Base-by-base conservation (phyloP, 2,888 invertebrate species). In the Odontocerum albicorne region DNA sequence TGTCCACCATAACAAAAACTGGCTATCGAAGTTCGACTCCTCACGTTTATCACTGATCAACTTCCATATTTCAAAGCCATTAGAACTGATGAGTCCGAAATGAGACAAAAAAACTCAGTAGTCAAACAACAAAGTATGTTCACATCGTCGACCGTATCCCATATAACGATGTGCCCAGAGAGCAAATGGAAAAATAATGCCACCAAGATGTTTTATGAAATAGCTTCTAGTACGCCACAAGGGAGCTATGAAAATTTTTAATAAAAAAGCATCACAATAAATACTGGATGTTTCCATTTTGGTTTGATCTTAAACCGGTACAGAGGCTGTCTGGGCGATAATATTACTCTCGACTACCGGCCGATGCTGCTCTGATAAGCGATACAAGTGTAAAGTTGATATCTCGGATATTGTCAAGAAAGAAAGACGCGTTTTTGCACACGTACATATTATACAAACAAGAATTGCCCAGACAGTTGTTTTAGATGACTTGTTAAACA, bases 341-440 rank as follows among this genome's bases (percentile, higher is more conserved):
- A 33, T 46, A 35, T 21, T 46, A 35, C 47, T 17, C 17, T 15
- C 16, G 52, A 38, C 22, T 32, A 21, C 38, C 44, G 52, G 46
- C 45, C 45, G 57, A 57, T 57, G 40, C 47, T 49, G 57, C 40
- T 33, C 47, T 22, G 57, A 57, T 57, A 57, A 57, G 47, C 22
- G 31, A 21, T 31, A 57, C 57, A 57, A 52, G 57, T 57, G 57
- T 57, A 52, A 56, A 47, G 38, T 43, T 52, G 47, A 54, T 54
- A 55, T 49, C 53, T 53, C 38, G 49, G 49, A 49, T 49, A 55
- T 49, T 49, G 54, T 55, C 27, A 43, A 42, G 40, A 36, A 49
- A 47, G 49, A 43, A 43, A 49, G 20, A 43, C 54, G 54, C 54
- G 54, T 55, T 55, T 55, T 55, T 55, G 42, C 44, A n/a, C n/a